phyloP scores from a whole-genome alignment of 2,888 invertebrate species.

The Philereme vetulata region DNA sequence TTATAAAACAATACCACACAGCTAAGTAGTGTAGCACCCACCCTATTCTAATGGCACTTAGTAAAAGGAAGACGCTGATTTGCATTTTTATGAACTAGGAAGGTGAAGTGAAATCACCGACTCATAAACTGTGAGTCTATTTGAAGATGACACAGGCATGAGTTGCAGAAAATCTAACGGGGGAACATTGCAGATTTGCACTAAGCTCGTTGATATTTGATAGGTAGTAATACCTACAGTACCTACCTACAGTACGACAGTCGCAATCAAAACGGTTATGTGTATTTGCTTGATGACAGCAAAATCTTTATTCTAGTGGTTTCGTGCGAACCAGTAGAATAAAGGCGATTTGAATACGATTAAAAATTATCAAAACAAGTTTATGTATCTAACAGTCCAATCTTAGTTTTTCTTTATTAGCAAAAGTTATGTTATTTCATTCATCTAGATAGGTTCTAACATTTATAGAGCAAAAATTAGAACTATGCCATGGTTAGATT shows the following conservation, averaged over 20 bases:
- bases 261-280: too few species aligned
- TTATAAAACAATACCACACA: conserved; percentile 44
- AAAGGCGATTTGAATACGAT: not conserved
- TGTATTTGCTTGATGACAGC: too few species aligned
- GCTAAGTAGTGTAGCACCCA: conserved; percentile 59
- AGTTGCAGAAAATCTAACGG: not conserved
- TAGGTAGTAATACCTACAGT: too few species aligned
- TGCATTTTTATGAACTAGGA: conserved; percentile 79
- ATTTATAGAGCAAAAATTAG: conserved; percentile 42
- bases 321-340: too few species aligned
- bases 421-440: conserved; percentile 44
- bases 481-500: conserved; percentile 25
- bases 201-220: too few species aligned
- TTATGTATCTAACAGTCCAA: conserved; percentile 37
- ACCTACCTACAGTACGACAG: too few species aligned
- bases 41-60: conserved; percentile 71
- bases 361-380: conserved; percentile 16
- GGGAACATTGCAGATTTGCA: too few species aligned
- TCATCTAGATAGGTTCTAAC: conserved; percentile 44
- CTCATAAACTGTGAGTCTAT: conserved; percentile 22
- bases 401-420: conserved; percentile 37
- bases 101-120: conserved; percentile 68
- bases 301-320: too few species aligned
- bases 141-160: not conserved
- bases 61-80: conserved; percentile 78